These are phyloP conservation scores for Sminthopsis crassicaudata DNA, from an alignment of 2,113 vertebrate species.

Conservation along the genomic window DNA sequence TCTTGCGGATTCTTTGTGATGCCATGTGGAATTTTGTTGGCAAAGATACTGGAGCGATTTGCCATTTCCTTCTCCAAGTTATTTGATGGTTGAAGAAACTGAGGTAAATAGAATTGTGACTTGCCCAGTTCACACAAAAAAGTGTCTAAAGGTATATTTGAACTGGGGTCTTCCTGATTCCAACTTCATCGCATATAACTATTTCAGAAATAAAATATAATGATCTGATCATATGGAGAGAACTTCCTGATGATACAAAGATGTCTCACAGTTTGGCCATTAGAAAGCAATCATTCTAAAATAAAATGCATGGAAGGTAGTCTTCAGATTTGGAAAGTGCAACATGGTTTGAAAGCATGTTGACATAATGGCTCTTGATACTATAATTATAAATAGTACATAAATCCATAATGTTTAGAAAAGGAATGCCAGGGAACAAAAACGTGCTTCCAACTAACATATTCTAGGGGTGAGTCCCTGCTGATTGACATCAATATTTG, in stretches of 20 bases:
- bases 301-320: conserved; percentile 44
- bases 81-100: too few relatives aligned
- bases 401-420: not conserved
- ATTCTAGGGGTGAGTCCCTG: not conserved
- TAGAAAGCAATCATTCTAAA: conserved; percentile 50
- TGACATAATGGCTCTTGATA: not conserved
- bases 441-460: not conserved
- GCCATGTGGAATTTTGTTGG: not conserved
- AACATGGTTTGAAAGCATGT: not conserved
- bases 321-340: conserved; percentile 62
- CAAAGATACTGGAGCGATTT: not conserved
- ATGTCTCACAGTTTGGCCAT: not conserved
- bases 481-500: not conserved
- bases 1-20: not conserved
- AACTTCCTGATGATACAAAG: not conserved
- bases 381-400: not conserved
- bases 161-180: not conserved
- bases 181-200: not conserved
- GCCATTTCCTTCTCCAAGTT: not conserved
- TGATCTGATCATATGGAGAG: conserved; percentile 28
- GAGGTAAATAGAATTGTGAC: not conserved
- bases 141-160: not conserved
- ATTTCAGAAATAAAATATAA: conserved; percentile 44
- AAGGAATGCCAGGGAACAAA: not conserved
- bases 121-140: not conserved